These are phyloP conservation scores for Scaptomyza cyrtandrae DNA, from an alignment of 2,888 invertebrate species.

Conservation along the genomic window DNA sequence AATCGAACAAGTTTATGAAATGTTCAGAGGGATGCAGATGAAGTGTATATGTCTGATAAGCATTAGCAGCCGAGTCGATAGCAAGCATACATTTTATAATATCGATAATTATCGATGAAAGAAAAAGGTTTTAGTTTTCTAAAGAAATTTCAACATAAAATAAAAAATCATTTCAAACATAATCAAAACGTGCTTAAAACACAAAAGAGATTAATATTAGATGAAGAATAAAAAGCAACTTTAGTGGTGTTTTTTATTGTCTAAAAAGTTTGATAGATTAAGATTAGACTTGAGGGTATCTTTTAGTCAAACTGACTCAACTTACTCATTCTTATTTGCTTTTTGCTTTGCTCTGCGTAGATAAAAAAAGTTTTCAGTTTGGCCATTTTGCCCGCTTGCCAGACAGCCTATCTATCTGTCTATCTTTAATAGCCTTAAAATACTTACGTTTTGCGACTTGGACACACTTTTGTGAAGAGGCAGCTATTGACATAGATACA, in stretches of 20 bases:
- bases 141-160: no score
- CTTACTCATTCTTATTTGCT: not conserved
- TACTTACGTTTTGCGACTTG: conserved; percentile 40
- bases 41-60: no score
- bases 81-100: no score
- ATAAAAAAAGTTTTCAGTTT: conserved; percentile 39
- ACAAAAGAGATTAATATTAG: no score
- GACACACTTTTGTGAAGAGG: conserved; percentile 62
- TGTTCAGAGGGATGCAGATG: not conserved
- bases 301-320: not conserved
- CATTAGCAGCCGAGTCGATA: no score
- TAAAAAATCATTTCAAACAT: no score
- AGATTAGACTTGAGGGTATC: not conserved
- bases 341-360: conserved; percentile 3
- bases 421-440: conserved; percentile 70
- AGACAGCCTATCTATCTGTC: conserved; percentile 4
- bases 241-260: no score
- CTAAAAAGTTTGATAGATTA: no score
- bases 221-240: no score
- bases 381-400: conserved; percentile 22
- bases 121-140: no score
- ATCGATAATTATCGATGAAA: no score
- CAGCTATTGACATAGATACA: conserved; percentile 75
- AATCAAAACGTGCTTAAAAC: no score
- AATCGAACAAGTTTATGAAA: not conserved